phyloP scores from a whole-genome alignment of 2,888 invertebrate genomes.

The Mesorhabditis belari region DNA sequence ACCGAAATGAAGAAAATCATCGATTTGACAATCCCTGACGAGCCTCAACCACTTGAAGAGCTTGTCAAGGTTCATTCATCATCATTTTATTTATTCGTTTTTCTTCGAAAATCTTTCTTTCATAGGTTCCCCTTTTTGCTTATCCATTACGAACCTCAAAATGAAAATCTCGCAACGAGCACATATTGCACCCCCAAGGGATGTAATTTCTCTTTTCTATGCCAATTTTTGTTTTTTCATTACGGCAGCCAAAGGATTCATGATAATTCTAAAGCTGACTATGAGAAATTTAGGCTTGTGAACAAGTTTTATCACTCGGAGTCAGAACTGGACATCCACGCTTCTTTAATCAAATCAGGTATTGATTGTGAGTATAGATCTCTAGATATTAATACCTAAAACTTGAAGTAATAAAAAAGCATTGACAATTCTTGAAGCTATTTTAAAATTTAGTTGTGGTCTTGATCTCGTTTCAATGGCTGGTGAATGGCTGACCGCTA shows the following conservation, averaged over 20 bases:
- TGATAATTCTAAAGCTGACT: too few relatives aligned
- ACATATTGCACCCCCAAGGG: too few relatives aligned
- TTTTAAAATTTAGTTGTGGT: too few relatives aligned
- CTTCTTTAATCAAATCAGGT: conserved; percentile 82
- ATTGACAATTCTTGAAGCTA: not conserved
- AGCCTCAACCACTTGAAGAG: conserved; percentile 79
- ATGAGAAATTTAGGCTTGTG: conserved; percentile 43
- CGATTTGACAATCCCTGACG: conserved; percentile 79
- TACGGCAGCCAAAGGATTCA: too few relatives aligned
- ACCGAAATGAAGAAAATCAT: conserved; percentile 79
- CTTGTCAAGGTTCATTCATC: conserved; percentile 64
- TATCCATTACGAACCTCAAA: conserved; percentile 53
- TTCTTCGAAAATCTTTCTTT: not conserved
- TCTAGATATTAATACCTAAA: too few relatives aligned
- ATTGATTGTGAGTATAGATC: not conserved
- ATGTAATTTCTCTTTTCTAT: too few relatives aligned
- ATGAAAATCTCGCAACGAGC: too few relatives aligned
- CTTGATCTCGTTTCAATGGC: conserved; percentile 92
- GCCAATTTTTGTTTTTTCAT: conserved; percentile 64
- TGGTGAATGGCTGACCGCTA: conserved; percentile 96
- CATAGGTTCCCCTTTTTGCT: not conserved
- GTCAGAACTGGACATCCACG: conserved; percentile 72
- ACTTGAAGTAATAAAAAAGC: not conserved
- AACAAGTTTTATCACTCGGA: conserved; percentile 43
- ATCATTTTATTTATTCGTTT: not conserved